Percentiles rank a stretch among this genome's conserved stretches.
phyloP scores from a whole-genome alignment of 2,888 invertebrate genomes.

The Yponomeuta evonymella region DNA sequence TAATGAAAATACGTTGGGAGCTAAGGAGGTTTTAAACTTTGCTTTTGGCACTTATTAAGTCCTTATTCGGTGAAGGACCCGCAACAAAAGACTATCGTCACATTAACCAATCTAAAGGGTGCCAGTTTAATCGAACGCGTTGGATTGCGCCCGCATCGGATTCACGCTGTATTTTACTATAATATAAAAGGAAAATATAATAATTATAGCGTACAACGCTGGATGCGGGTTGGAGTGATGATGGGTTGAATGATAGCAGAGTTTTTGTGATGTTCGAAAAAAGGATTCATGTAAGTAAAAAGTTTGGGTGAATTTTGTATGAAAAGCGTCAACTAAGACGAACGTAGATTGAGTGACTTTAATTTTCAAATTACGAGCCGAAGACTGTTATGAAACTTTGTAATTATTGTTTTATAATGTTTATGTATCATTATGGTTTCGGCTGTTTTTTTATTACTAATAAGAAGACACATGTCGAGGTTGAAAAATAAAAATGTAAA shows the following conservation, averaged over 20 bases:
- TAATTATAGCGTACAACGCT: constrained; percentile 62
- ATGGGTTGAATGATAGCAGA: constrained; percentile 27
- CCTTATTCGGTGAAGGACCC: constrained; percentile 13
- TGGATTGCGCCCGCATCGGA: constrained; percentile 52
- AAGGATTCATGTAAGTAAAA: background rate
- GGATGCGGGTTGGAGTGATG: constrained; percentile 49
- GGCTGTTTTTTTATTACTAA: no score
- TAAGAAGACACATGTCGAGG: no score
- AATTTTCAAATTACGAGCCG: no score
- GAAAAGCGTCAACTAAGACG: no score
- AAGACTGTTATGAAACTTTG: no score
- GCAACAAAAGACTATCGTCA: constrained; percentile 42
- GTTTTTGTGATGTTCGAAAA: constrained; percentile 27
- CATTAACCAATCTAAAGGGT: constrained; percentile 58
- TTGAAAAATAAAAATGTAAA: no score
- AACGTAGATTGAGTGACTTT: no score
- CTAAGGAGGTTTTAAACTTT: background rate
- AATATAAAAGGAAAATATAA: constrained; percentile 49
- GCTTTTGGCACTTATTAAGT: no score
- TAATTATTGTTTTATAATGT: no score
- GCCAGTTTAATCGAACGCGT: constrained; percentile 51
- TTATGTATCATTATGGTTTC: no score
- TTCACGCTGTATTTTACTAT: constrained; percentile 48
- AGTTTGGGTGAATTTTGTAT: background rate
- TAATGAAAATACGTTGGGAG: no score